Evolutionary conservation across 2,113 vertebrate genomes (phyloP).

Genomic region (Tylochromis polylepis): DNA sequence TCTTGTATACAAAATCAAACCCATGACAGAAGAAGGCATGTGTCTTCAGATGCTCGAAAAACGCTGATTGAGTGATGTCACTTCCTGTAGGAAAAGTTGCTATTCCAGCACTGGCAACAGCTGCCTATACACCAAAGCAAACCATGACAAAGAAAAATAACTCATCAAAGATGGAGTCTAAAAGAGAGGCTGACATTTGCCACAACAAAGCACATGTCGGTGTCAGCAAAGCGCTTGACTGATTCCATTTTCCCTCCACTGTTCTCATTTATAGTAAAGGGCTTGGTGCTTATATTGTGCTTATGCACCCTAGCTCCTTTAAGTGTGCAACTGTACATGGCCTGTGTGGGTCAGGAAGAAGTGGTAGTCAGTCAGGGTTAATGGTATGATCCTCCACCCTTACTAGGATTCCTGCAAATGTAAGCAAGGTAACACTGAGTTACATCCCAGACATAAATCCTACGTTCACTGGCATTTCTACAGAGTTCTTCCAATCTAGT

Average conservation of each 20-base stretch:
- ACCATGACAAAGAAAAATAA: not conserved
- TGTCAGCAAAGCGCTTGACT: not conserved
- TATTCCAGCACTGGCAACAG: not conserved
- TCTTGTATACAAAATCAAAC: not conserved
- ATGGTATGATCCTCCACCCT: not conserved
- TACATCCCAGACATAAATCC: not conserved
- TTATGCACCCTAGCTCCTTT: not conserved
- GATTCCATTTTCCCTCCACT: not conserved
- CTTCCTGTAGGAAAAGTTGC: not conserved
- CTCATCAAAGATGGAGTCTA: not conserved
- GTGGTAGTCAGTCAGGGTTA: not conserved
- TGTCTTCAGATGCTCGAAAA: not conserved
- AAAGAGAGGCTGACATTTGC: not conserved
- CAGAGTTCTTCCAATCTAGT: not conserved
- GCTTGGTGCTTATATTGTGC: not conserved
- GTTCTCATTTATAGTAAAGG: not conserved
- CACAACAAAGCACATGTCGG: rapidly evolving
- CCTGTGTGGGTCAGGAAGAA: not conserved
- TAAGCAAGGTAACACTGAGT: rapidly evolving
- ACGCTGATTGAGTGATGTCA: rapidly evolving
- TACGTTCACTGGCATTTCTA: not conserved
- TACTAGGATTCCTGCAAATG: not conserved
- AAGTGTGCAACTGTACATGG: not conserved
- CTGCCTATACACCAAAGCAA: not conserved
- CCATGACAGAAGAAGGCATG: not conserved